Base-by-base conservation (phyloP, 2,797 vertebrate genomes). In the Microctenopoma lineatum region DNA sequence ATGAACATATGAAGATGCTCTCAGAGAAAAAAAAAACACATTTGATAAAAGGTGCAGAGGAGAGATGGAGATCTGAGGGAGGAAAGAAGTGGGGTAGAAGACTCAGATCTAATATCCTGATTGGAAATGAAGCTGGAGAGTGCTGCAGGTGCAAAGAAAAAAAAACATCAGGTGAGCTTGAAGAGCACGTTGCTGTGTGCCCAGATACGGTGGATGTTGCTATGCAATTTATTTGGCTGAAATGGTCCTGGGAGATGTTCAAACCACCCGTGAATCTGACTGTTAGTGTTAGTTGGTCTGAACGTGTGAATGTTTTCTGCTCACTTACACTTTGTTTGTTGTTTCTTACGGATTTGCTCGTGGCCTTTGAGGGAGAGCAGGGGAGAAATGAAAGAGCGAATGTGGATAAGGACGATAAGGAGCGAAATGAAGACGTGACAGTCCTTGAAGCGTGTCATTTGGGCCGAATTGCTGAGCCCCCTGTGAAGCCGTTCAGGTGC, bases 41-140 rank as follows among this genome's bases (percentile, higher is more conserved):
- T 61, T 44, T 65, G 64, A 72, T 66, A 51, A 53, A 70, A 52
- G 11, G 27, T 48, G 36, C 8, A 50, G 51, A 46, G 47, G 46
- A 18, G 12, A 7, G 12, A 69, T 50, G 42, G 45, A 32, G 57
- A 34, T 14, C 32, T 21, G 25, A 27, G 32, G 57, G 36, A 48
- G 59, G 64, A 25, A 57, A 65, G 27, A 66, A 68, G 51, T 8
- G 53, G 21, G 29, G 44, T 36, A 64, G 52, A 69, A 60, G 55
- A 47, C 48, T 72, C 51, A 48, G 76, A 88, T 86, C 71, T 81
- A 80, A 92, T 89, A 79, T 7, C 52, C 62, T 79, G 86, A 81
- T 79, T 86, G 76, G 59, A 86, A 83, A 79, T 71, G 65, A 79
- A 59, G 68, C 44, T 64, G 50, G 41, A 36, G 15, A 26, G 57